phyloP scores from a whole-genome alignment of 2,888 invertebrate species.

The Sialis lutaria region DNA sequence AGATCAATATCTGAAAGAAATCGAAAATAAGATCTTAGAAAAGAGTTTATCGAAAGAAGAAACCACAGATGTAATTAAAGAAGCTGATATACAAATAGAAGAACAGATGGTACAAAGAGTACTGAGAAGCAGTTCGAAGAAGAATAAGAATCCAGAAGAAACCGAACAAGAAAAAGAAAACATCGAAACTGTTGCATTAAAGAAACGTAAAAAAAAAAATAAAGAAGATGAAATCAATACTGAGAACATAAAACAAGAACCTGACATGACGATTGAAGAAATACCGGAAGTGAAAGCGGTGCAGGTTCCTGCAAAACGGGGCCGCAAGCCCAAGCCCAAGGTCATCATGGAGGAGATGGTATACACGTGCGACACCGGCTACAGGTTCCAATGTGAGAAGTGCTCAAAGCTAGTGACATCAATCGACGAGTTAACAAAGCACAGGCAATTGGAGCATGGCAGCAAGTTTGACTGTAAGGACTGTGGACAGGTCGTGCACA shows the following conservation, averaged over 20 bases:
- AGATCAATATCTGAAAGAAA: conserved; percentile 5
- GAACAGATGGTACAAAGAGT: background rate
- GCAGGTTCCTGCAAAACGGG: conserved; percentile 15
- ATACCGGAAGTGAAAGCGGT: background rate
- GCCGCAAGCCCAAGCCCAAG: conserved; percentile 19
- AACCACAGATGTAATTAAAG: background rate
- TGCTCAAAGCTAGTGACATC: conserved; percentile 20
- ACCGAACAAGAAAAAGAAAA: background rate
- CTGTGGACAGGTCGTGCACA: conserved; percentile 24
- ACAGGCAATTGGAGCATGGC: conserved; percentile 23
- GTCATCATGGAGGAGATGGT: conserved; percentile 3
- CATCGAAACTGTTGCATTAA: background rate
- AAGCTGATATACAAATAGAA: background rate
- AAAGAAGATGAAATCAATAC: background rate
- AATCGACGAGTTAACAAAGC: conserved; percentile 19
- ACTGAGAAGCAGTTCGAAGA: background rate
- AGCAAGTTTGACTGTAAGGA: conserved; percentile 25
- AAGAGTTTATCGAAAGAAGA: background rate
- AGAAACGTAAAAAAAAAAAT: background rate
- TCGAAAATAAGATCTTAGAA: conserved; percentile 3
- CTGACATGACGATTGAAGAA: background rate
- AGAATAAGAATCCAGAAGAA: background rate
- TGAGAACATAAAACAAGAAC: background rate
- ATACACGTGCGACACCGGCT: conserved; percentile 14
- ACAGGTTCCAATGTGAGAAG: conserved; percentile 25